Evolutionary conservation across 2,888 invertebrate species (phyloP).

Genomic region (Drosophila neoperkinsi): DNA sequence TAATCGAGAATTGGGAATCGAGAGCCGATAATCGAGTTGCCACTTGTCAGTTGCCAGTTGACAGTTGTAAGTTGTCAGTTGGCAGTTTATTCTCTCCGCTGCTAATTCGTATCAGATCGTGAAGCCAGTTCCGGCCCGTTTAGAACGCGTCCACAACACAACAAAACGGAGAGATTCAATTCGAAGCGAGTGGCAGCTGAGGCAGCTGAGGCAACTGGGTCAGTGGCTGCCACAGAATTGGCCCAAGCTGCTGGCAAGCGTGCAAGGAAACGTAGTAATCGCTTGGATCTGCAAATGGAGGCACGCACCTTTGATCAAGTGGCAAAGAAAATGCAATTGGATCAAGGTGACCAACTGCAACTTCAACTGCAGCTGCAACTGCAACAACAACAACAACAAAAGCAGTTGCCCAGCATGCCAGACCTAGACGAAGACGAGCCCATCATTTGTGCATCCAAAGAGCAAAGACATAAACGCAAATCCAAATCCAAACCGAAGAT

Average conservation of each 20-base stretch:
- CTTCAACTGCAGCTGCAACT: not conserved
- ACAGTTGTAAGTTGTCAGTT: rapidly evolving
- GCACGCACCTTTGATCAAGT: not conserved
- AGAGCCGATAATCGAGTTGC: not conserved
- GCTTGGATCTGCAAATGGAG: not conserved
- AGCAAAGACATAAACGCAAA: conserved; percentile 10
- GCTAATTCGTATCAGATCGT: not conserved
- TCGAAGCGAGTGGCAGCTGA: not conserved
- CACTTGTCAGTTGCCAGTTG: not conserved
- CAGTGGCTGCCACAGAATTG: not conserved
- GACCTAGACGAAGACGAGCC: conserved; percentile 8
- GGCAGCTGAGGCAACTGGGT: not conserved
- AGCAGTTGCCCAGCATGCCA: conserved; percentile 36
- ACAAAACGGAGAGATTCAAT: conserved; percentile 1
- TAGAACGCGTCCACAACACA: conserved; percentile 14
- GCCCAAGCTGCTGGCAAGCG: not conserved
- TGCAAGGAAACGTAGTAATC: not conserved
- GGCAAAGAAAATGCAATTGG: not conserved
- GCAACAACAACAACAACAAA: not conserved
- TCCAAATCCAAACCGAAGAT: conserved; percentile 39
- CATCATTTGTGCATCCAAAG: not conserved
- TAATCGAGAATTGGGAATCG: not conserved
- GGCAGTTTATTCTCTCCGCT: not conserved
- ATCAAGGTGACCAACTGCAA: not conserved
- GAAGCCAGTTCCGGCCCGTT: conserved; percentile 3